Conservation (phyloP, 2,797 vertebrate species). For the Arctocebus calabarensis region DNA sequence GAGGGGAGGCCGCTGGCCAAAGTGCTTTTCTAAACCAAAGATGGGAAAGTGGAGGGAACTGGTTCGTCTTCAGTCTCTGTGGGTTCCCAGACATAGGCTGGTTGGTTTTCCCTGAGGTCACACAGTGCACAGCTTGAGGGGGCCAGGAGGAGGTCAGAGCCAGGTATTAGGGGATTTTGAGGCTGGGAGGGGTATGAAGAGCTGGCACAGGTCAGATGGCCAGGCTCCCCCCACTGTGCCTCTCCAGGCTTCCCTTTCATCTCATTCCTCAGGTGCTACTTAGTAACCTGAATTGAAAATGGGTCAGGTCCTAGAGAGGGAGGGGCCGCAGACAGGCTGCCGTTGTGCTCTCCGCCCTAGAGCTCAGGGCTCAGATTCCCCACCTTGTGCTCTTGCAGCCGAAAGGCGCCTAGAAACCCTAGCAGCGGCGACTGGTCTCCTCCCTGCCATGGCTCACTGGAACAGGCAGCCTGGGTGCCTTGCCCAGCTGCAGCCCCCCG, state of each 20-base stretch:
- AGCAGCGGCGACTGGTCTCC: not conserved
- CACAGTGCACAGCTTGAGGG: not conserved
- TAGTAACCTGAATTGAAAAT: constrained; percentile 70
- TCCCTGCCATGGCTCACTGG: not conserved
- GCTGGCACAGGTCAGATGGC: not conserved
- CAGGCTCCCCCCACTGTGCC: not conserved
- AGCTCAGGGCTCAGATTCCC: constrained; percentile 68
- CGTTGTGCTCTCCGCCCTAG: not conserved
- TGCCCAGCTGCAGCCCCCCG: not conserved
- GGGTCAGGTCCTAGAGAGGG: constrained; percentile 73
- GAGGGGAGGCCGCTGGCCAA: not conserved
- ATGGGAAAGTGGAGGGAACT: not conserved
- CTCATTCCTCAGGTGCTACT: constrained; percentile 54
- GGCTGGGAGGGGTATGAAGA: not conserved
- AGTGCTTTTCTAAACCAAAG: too few relatives aligned
- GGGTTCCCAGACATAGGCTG: not conserved
- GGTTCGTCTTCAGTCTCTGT: not conserved
- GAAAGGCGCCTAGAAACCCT: not conserved
- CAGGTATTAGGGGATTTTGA: not conserved
- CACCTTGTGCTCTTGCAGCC: not conserved
- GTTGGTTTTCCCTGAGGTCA: not conserved
- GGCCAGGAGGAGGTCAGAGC: not conserved
- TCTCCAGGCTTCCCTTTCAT: not conserved
- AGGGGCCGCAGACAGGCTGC: not conserved
- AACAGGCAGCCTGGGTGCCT: not conserved